These are phyloP conservation scores for Hirudo medicinalis DNA, from an alignment of 1,140 invertebrate genomes.

Conservation along the genomic window DNA sequence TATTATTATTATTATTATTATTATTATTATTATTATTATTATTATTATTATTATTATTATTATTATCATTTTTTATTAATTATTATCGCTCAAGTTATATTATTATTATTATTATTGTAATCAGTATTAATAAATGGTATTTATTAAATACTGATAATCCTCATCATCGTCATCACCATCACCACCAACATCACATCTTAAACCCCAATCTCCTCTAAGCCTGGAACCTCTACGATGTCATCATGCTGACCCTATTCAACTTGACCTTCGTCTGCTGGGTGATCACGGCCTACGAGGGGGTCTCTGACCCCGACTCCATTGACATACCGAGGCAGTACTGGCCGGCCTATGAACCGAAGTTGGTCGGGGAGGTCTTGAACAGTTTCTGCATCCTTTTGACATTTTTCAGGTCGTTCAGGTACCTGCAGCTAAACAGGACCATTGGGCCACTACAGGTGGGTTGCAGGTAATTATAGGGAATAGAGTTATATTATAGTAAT, in stretches of 20 bases:
- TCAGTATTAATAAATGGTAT: no score
- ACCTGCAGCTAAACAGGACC: conserved; percentile 7
- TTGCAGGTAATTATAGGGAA: no score
- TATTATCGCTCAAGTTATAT: no score
- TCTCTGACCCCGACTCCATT: background rate
- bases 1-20: no score
- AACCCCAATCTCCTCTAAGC: no score
- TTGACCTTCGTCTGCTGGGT: conserved; percentile 16
- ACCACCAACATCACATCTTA: background rate
- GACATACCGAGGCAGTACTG: conserved; percentile 3
- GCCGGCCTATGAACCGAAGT: conserved; percentile 5
- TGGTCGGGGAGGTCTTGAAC: conserved; percentile 7
- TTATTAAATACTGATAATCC: no score
- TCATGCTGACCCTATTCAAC: conserved; percentile 13
- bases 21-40: no score
- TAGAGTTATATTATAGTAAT: no score
- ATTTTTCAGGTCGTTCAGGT: conserved; percentile 13
- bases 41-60: no score
- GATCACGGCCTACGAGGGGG: conserved; percentile 3
- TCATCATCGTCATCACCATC: background rate
- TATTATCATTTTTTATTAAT: no score
- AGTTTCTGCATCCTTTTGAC: background rate
- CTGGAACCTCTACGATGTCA: conserved; percentile 14
- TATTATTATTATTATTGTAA: no score
- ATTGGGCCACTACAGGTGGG: conserved; percentile 11